phyloP scores from a whole-genome alignment of 1,140 invertebrate species.

The Ganaspis sp. region DNA sequence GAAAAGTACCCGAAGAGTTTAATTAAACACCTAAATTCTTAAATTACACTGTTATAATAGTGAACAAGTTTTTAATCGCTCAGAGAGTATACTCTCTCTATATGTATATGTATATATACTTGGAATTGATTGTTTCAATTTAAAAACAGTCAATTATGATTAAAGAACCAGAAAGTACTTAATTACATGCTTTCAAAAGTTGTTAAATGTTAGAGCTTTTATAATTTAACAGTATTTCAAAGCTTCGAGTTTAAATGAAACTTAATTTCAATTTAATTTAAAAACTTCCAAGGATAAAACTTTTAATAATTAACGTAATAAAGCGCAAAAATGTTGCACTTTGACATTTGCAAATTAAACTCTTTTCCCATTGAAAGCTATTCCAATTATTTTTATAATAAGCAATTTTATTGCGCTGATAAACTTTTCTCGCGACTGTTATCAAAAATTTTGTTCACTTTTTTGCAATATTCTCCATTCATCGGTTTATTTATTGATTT shows the following conservation, averaged over 20 bases:
- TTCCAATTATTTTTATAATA: not conserved
- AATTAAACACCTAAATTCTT: too few species aligned
- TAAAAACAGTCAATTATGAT: conserved; percentile 1
- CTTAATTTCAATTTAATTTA: conserved; percentile 4
- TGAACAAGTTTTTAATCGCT: not conserved
- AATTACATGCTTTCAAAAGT: not conserved
- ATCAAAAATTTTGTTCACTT: too few species aligned
- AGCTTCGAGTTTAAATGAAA: not conserved
- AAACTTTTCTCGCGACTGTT: too few species aligned
- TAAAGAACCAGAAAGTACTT: conserved; percentile 5
- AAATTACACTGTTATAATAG: not conserved
- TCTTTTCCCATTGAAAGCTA: not conserved
- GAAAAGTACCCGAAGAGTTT: too few species aligned
- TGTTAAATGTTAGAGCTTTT: not conserved
- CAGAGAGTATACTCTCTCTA: not conserved
- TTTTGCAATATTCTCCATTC: too few species aligned
- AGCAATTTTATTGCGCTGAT: too few species aligned
- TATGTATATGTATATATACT: not conserved
- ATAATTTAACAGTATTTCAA: not conserved
- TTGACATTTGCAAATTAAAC: conserved; percentile 2
- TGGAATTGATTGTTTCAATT: not conserved
- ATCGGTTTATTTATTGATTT: too few species aligned
- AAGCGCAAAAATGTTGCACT: not conserved
- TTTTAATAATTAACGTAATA: conserved; percentile 1
- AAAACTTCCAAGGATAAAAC: conserved; percentile 13